Evolutionary conservation across 1,140 invertebrate genomes (phyloP).

Genomic region (Hydropsyche tenuis): DNA sequence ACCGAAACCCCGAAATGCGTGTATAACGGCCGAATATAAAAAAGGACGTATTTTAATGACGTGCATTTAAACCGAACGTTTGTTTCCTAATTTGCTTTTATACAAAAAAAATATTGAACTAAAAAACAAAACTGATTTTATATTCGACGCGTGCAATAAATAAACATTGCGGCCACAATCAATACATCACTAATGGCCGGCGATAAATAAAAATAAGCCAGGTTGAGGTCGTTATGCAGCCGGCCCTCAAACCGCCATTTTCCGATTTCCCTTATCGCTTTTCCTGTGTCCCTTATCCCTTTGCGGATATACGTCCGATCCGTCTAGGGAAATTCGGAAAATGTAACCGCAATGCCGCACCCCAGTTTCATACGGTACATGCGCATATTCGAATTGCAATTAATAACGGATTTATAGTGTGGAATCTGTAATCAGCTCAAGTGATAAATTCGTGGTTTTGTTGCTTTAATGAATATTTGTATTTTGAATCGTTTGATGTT

Average conservation of each 20-base stretch:
- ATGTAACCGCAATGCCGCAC: too few relatives aligned
- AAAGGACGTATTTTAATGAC: too few relatives aligned
- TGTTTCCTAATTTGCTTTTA: background rate
- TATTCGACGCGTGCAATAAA: too few relatives aligned
- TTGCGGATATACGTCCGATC: constrained; percentile 5
- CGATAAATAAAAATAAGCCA: constrained; percentile 33
- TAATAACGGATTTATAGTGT: constrained; percentile 4
- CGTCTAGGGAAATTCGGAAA: constrained; percentile 11
- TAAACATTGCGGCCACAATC: constrained; percentile 27
- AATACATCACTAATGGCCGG: constrained; percentile 30
- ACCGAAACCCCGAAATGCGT: background rate
- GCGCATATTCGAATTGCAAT: background rate
- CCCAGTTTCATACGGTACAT: background rate
- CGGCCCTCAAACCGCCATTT: too few relatives aligned
- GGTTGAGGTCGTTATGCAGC: constrained; percentile 11
- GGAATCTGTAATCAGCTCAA: too few relatives aligned
- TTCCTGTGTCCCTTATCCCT: background rate
- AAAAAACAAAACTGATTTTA: too few relatives aligned
- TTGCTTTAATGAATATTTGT: too few relatives aligned
- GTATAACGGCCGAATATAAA: background rate
- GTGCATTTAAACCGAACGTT: background rate
- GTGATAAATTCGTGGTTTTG: too few relatives aligned
- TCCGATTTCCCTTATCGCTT: background rate
- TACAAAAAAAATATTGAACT: too few relatives aligned
- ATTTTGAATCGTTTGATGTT: too few relatives aligned